phyloP scores from a whole-genome alignment of 2,113 vertebrate species.

The Balaeniceps rex region DNA sequence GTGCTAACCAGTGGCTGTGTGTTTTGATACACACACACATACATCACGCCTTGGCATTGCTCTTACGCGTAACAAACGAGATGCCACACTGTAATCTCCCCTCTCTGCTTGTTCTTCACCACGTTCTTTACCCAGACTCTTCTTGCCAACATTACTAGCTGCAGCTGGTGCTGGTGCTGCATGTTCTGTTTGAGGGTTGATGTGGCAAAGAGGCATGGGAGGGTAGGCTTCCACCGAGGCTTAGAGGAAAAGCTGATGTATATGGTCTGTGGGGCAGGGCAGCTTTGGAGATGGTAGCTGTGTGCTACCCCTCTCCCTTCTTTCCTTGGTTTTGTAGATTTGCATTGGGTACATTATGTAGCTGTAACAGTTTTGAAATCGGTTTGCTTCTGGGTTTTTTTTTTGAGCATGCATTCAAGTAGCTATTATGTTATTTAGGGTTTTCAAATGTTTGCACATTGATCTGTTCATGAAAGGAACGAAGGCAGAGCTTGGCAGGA shows the following conservation, averaged over 20 bases:
- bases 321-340: not conserved
- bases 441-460: constrained; percentile 35
- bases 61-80: not conserved
- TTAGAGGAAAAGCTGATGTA: not conserved
- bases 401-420: not conserved
- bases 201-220: not conserved
- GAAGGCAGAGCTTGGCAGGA: constrained; percentile 12
- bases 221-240: not conserved
- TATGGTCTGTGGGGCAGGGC: not conserved
- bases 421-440: not conserved
- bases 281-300: not conserved
- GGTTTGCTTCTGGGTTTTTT: not conserved
- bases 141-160: not conserved
- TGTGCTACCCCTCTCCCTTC: not conserved
- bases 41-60: not conserved
- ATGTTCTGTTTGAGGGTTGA: not conserved
- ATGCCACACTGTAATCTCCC: not conserved
- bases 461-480: not conserved
- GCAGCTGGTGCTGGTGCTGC: not conserved
- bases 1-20: not conserved
- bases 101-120: not conserved
- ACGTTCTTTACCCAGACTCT: not conserved
- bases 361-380: not conserved
- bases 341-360: not conserved
- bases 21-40: not conserved